Evolutionary conservation across 2,888 invertebrate genomes (phyloP), one percentile per base, ranked within the genome.

Genomic region (Carcina quercana): DNA sequence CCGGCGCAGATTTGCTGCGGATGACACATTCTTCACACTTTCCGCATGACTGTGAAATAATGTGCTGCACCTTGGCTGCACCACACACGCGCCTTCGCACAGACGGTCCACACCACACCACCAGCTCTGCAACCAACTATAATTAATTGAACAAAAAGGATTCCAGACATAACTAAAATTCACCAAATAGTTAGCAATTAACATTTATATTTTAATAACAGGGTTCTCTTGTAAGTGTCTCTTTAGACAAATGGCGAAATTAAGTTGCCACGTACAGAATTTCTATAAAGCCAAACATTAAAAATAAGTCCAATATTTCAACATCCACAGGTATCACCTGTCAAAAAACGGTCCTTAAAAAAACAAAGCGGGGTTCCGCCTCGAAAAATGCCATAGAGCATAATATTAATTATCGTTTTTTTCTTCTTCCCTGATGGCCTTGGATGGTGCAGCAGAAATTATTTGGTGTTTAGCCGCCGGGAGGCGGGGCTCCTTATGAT

Each of bases 381-480:
- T 61, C 53, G 50, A 60, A 69, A 71, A 70, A 70, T 66, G 67
- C 75, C 71, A 66, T 50, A 58, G 65, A 66, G 51, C 14, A 17
- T 62, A 63, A 72, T 73, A 82, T 80, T 80, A 78, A 80, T 80
- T 80, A 71, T 68, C 66, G 55, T 69, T 74, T 76, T 75, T 70
- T 60, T 67, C 11, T 10, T 24, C n/a, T 3, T 20, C 20, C 20
- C 8, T 1, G 8, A 8, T 56, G 48, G 53, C 52, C 65, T 57
- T 59, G 65, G 58, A 60, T 66, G 68, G 59, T 76, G 63, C 61
- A 64, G 71, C 75, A 73, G 68, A 76, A 75, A 79, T 82, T 76
- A 80, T 80, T 82, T 80, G 78, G 80, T 79, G 66, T 79, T 82
- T 82, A 75, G 71, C 78, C 75, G 75, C 63, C 55, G 59, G 71